These are phyloP conservation scores for Ormyrus pomaceus DNA, from an alignment of 2,888 invertebrate species.

Conservation along the genomic window DNA sequence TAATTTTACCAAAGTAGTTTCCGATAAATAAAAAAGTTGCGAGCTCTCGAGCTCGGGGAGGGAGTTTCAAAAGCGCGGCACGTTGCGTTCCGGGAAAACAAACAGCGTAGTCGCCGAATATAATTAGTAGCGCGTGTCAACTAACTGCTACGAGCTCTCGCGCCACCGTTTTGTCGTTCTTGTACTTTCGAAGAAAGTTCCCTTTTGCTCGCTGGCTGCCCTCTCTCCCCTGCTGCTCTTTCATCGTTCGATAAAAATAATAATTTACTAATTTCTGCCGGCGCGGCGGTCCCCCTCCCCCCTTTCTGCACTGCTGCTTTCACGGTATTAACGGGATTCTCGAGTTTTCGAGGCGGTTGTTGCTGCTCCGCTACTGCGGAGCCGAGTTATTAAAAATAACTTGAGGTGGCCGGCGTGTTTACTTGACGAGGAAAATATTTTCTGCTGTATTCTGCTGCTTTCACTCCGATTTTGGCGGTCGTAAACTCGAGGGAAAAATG, in stretches of 20 bases:
- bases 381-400: no score
- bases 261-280: constrained; percentile 37
- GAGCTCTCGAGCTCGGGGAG: background rate
- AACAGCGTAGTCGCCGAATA: constrained; percentile 67
- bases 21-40: constrained; percentile 59
- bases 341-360: no score
- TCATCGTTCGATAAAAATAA: constrained; percentile 52
- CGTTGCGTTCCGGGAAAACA: constrained; percentile 70
- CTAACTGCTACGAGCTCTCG: constrained; percentile 55
- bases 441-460: no score
- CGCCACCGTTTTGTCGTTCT: constrained; percentile 58
- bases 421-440: no score
- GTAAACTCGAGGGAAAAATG: background rate
- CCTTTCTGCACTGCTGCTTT: no score
- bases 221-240: constrained; percentile 10
- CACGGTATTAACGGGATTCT: no score
- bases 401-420: no score
- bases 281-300: no score
- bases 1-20: constrained; percentile 54
- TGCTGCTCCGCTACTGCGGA: no score
- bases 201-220: constrained; percentile 25
- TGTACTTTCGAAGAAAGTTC: constrained; percentile 52
- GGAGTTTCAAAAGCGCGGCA: constrained; percentile 62
- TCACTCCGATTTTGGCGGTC: background rate
- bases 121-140: constrained; percentile 72